Percentiles rank a stretch among this genome's conserved stretches.
Conservation (phyloP, 2,797 vertebrate species). For the Darevskia nairensis region DNA sequence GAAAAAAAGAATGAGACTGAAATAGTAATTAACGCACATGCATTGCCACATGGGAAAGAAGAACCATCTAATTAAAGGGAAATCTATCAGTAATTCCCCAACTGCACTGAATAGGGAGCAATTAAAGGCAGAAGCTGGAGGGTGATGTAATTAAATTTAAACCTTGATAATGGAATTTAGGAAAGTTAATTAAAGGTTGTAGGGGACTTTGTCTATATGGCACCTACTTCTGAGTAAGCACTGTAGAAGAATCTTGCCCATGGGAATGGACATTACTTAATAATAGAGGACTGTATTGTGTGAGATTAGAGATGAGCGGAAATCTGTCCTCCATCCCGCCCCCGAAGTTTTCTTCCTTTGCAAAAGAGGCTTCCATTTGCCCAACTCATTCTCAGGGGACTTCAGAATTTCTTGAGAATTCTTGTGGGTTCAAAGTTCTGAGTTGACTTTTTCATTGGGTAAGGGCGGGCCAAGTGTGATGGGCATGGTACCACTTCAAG, state of each 20-base stretch:
- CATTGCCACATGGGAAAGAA: background rate
- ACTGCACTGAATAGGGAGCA: background rate
- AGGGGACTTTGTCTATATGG: background rate
- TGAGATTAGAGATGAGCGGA: no score
- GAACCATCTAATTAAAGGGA: background rate
- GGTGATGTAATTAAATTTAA: background rate
- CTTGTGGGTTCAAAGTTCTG: no score
- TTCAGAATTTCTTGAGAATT: no score
- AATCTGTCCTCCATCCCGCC: no score
- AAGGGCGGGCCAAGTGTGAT: no score
- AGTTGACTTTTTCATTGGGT: no score
- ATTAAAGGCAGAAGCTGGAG: background rate
- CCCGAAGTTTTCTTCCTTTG: no score
- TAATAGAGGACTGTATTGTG: background rate
- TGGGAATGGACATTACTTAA: background rate
- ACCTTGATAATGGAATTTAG: no score
- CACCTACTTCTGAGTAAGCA: background rate
- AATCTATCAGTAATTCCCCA: background rate
- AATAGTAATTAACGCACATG: background rate
- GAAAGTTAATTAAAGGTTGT: background rate
- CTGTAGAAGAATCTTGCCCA: background rate
- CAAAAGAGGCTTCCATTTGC: no score
- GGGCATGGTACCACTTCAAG: no score
- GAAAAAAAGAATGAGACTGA: no score
- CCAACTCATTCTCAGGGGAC: no score